Evolutionary conservation across 2,797 vertebrate species (phyloP).

Genomic region (Bovichtus variegatus): DNA sequence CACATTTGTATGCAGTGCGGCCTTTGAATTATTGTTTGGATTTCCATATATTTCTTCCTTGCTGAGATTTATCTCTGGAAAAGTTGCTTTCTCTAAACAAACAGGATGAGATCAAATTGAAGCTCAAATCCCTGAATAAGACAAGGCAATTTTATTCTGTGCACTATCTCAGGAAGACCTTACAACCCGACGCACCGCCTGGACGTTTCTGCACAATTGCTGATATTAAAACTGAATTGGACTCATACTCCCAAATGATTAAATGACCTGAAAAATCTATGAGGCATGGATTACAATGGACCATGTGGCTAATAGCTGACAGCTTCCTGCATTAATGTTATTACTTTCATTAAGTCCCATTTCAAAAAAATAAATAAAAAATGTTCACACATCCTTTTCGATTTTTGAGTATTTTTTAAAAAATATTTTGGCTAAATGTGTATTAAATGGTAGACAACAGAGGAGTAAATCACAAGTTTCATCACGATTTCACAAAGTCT

Average conservation of each 20-base stretch:
- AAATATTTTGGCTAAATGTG: background rate
- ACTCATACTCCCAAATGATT: slow-evolving; percentile 51
- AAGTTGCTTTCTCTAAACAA: slow-evolving; percentile 50
- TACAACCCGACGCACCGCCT: slow-evolving; percentile 24
- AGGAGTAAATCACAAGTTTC: too few relatives aligned
- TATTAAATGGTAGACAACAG: background rate
- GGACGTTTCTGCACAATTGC: slow-evolving; percentile 45
- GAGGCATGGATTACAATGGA: slow-evolving; percentile 47
- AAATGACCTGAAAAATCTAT: slow-evolving; percentile 58
- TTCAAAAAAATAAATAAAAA: background rate
- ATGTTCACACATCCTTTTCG: background rate
- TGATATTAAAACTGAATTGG: slow-evolving; percentile 57
- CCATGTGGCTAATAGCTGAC: slow-evolving; percentile 23
- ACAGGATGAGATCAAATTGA: slow-evolving; percentile 51
- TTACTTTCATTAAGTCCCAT: slow-evolving; percentile 19
- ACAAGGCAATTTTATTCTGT: slow-evolving; percentile 47
- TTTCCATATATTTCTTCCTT: slow-evolving; percentile 48
- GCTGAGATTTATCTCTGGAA: slow-evolving; percentile 34
- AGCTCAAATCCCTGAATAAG: slow-evolving; percentile 62
- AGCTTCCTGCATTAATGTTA: slow-evolving; percentile 25
- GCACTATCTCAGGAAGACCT: slow-evolving; percentile 48
- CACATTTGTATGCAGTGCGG: slow-evolving; percentile 42
- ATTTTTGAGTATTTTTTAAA: slow-evolving; percentile 4
- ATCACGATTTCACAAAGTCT: too few relatives aligned
- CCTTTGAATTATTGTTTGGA: slow-evolving; percentile 52